phyloP scores from a whole-genome alignment of 2,797 vertebrate genomes.

The Pteropus rufus region DNA sequence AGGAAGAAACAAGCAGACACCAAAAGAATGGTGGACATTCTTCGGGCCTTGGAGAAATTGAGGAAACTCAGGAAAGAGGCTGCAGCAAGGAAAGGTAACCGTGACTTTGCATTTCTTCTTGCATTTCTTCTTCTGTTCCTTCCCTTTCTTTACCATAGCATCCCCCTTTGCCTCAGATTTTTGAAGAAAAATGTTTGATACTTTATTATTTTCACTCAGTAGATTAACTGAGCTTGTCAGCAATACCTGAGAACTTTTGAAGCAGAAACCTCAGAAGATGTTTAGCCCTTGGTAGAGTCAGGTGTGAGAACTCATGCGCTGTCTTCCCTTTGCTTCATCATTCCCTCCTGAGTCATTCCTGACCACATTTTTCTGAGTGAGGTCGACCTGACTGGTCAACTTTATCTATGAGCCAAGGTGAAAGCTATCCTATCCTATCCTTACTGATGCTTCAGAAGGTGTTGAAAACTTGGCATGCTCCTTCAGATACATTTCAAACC shows the following conservation, averaged over 20 bases:
- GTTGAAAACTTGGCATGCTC: neutral
- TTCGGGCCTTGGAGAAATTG: constrained; percentile 92
- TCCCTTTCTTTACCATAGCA: neutral
- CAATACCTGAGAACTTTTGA: neutral
- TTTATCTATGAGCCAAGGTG: neutral
- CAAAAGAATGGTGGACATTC: constrained; percentile 93
- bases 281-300: neutral
- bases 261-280: neutral
- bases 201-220: neutral
- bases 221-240: neutral
- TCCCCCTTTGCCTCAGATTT: neutral
- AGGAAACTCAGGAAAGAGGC: constrained; percentile 94
- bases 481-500: neutral
- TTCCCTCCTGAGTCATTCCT: neutral
- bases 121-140: neutral
- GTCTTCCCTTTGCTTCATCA: neutral
- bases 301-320: neutral
- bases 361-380: neutral
- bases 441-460: neutral
- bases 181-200: neutral
- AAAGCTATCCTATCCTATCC: neutral
- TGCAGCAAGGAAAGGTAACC: constrained; percentile 91
- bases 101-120: neutral
- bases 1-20: constrained; percentile 94
- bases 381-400: neutral